Evolutionary conservation across 2,888 invertebrate species (phyloP).

Genomic region (Spisula solida): DNA sequence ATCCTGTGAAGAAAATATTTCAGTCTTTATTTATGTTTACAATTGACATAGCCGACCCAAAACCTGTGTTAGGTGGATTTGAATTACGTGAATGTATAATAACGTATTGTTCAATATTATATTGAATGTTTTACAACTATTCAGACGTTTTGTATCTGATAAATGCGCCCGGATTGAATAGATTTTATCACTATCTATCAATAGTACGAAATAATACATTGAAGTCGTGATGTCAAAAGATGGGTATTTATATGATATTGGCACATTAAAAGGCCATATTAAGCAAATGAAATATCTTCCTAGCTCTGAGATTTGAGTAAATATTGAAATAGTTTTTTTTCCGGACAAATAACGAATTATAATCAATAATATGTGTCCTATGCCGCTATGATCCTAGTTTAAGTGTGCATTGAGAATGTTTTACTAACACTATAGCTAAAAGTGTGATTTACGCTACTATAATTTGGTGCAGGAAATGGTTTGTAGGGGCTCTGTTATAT

Average conservation of each 20-base stretch:
- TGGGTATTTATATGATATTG: neutral
- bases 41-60: slow-evolving; percentile 6
- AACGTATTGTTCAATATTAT: neutral
- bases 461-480: too few species aligned
- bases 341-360: too few species aligned
- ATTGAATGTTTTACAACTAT: neutral
- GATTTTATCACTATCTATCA: neutral
- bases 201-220: neutral
- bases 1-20: neutral
- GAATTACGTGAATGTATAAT: neutral
- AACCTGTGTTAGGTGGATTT: neutral
- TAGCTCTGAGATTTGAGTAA: neutral
- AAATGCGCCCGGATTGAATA: neutral
- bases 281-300: neutral
- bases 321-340: neutral
- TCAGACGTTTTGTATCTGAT: neutral
- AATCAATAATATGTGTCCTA: neutral
- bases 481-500: too few species aligned
- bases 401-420: too few species aligned
- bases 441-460: too few species aligned
- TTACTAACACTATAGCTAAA: too few species aligned
- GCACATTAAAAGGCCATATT: neutral
- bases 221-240: neutral
- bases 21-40: slow-evolving; percentile 18
- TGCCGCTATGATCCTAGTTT: neutral